Evolutionary conservation across 1,140 invertebrate species (phyloP), one percentile per base, ranked within the genome.

Genomic region (Caenorhabditis tropicalis): DNA sequence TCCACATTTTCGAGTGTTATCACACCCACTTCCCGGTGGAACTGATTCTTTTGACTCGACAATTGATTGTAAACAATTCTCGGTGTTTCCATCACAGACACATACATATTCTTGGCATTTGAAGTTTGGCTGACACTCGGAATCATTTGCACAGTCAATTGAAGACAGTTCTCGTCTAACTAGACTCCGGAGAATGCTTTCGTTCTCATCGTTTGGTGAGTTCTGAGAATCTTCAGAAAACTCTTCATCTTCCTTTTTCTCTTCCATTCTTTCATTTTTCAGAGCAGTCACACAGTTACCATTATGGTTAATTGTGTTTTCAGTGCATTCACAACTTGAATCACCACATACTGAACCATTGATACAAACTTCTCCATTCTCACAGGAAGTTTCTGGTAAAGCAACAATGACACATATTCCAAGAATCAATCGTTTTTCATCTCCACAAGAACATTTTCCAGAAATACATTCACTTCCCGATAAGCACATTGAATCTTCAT

Each of bases 401-500:
- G 86, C 84, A 1, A 79, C 36, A 48, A 49, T 29, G 2, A 87
- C 70, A 36, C 86, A 87, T 43, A 82, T 85, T 1, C 83, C 84
- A 53, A 85, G 65, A 5, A 86, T 46, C 36, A 87, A 33, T 6
- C 74, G 79, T 29, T 82, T 79, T 15, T 49, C 81, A 7, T 74
- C 49, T 3, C 27, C 21, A 60, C 86, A 87, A n/a, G n/a, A 1
- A 56, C 86, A 87, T 53, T 82, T 80, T 21, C 70, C 81, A 2
- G 79, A 39, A 5, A 85, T 49, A 65, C 89, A 90, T 19, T 83
- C 82, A 21, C 79, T 79, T 7, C 89, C 89, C 15, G 82, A 84
- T 5, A 86, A 82, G 80, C 89, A 90, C 39, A 91, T 82, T 31
- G 88, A 53, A 9, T 83, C 83, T n/a, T 81, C 19, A 12, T 49